Evolutionary conservation across 2,888 invertebrate genomes (phyloP).

Genomic region (Luffia ferchaultella): DNA sequence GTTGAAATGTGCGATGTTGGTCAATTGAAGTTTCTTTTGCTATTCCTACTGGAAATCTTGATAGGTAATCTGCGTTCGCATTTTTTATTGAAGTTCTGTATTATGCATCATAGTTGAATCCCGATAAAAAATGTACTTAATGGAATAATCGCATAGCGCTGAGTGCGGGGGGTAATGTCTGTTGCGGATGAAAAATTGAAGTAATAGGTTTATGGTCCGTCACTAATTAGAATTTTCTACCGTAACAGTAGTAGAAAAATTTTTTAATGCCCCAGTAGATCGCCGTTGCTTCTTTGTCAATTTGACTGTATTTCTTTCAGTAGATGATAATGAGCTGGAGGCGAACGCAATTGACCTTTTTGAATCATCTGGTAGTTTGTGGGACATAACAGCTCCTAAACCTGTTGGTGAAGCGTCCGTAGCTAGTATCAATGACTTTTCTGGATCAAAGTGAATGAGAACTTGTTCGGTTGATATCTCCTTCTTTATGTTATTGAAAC

Average conservation of each 20-base stretch:
- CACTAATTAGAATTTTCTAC: conserved; percentile 20
- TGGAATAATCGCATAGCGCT: conserved; percentile 17
- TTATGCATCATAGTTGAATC: conserved; percentile 17
- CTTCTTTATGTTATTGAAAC: conserved; percentile 11
- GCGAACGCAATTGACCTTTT: not conserved
- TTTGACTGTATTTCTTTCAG: conserved; percentile 27
- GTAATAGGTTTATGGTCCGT: conserved; percentile 28
- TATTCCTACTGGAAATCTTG: conserved; percentile 7
- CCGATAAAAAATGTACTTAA: conserved; percentile 18
- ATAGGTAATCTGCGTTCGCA: conserved; percentile 10
- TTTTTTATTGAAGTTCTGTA: conserved; percentile 12
- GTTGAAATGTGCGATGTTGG: conserved; percentile 11
- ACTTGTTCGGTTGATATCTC: conserved; percentile 11
- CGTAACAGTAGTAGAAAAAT: conserved; percentile 2
- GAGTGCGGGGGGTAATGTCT: conserved; percentile 13
- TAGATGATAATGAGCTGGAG: conserved; percentile 19
- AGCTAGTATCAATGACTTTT: conserved; percentile 9
- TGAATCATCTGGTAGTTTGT: conserved; percentile 7
- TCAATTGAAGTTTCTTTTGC: not conserved
- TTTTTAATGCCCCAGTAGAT: not conserved
- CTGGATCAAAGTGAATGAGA: conserved; percentile 10
- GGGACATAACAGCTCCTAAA: conserved; percentile 14
- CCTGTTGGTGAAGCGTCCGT: conserved; percentile 12
- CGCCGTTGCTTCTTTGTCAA: conserved; percentile 7
- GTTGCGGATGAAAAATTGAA: conserved; percentile 23